A percentile compares a stretch with the other conserved stretches of the same genome.
Conservation (phyloP, 1,140 invertebrate species). For the Drosophila sp. region DNA sequence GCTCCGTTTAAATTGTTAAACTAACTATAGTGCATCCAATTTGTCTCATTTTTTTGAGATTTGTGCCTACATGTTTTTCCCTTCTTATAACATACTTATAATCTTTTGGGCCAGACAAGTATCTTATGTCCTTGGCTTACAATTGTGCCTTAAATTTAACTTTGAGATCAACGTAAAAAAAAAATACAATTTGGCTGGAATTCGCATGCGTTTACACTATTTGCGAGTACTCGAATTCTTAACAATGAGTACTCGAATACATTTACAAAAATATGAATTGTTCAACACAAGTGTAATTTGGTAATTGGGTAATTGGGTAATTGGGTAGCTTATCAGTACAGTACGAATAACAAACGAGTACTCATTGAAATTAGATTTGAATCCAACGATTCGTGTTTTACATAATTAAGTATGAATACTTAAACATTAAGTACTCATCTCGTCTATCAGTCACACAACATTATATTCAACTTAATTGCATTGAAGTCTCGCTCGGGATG, state of each 20-base stretch:
- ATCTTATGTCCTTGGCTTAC: constrained; percentile 1
- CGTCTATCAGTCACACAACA: constrained; percentile 3
- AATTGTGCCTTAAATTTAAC: neutral
- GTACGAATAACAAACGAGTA: constrained; percentile 20
- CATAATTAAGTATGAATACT: constrained; percentile 2
- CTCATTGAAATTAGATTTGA: neutral
- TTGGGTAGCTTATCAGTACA: constrained; percentile 6
- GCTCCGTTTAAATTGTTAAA: neutral
- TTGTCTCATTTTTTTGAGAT: neutral
- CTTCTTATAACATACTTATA: neutral
- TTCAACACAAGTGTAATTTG: constrained; percentile 16
- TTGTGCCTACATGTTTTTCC: neutral
- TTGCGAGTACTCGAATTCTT: neutral
- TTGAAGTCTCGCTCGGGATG: no score
- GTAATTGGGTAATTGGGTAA: constrained; percentile 1
- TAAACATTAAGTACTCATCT: neutral
- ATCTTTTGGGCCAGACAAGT: neutral
- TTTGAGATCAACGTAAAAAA: neutral
- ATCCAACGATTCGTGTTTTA: neutral
- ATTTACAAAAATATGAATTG: constrained; percentile 30
- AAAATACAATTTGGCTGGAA: constrained; percentile 23
- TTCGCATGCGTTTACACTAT: constrained; percentile 1
- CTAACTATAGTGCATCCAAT: neutral
- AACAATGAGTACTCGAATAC: constrained; percentile 2
- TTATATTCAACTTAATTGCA: neutral